Conservation (phyloP, 2,888 invertebrate species). For the Pollenia labialis region DNA sequence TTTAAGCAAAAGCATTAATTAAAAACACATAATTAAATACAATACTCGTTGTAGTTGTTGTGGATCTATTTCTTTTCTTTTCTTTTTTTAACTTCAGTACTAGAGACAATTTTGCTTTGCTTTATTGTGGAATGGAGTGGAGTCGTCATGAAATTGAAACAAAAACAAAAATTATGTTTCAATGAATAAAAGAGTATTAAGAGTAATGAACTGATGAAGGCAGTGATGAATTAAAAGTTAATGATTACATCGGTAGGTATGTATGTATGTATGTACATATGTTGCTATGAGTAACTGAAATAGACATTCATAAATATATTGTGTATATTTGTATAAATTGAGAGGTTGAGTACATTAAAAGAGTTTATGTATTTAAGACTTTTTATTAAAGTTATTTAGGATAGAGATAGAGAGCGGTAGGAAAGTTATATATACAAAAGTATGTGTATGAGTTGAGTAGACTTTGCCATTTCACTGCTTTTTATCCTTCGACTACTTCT, state of each 20-base stretch:
- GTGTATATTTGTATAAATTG: constrained; percentile 13
- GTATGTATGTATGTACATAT: constrained; percentile 14
- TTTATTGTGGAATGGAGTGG: constrained; percentile 18
- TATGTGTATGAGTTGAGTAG: constrained; percentile 72
- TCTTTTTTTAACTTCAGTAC: constrained; percentile 48
- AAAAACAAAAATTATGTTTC: constrained; percentile 28
- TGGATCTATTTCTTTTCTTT: constrained; percentile 49
- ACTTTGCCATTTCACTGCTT: constrained; percentile 69
- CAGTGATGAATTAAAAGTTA: constrained; percentile 47
- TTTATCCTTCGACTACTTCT: constrained; percentile 31
- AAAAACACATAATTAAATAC: constrained; percentile 55
- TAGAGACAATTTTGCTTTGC: constrained; percentile 46
- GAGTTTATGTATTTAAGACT: neutral
- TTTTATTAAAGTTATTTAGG: constrained; percentile 7
- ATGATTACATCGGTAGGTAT: constrained; percentile 23
- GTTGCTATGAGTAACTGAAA: constrained; percentile 30
- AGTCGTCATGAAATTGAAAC: constrained; percentile 9
- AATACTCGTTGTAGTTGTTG: constrained; percentile 63
- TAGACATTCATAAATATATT: constrained; percentile 17
- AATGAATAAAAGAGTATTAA: constrained; percentile 34
- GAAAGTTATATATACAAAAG: constrained; percentile 65
- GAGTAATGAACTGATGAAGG: constrained; percentile 57
- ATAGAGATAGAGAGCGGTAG: constrained; percentile 51
- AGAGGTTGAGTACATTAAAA: neutral
- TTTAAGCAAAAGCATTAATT: constrained; percentile 73